Evolutionary conservation across 2,113 vertebrate species (phyloP).

Genomic region (Saccopteryx leptura): DNA sequence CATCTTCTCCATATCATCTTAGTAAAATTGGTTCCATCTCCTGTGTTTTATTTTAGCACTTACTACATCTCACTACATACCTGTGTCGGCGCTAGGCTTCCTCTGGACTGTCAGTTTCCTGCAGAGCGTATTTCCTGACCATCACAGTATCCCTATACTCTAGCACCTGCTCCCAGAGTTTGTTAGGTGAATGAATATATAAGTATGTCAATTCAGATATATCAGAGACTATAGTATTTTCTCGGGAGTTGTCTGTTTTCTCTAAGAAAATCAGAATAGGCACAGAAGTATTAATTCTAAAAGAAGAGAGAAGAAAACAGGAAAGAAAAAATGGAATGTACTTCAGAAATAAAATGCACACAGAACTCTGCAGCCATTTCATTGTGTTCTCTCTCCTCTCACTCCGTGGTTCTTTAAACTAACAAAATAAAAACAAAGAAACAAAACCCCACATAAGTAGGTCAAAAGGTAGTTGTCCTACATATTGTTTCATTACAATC

Average conservation of each 20-base stretch:
- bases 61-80: background rate
- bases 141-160: background rate
- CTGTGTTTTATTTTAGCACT: background rate
- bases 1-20: background rate
- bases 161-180: background rate
- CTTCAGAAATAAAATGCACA: slow-evolving; percentile 40
- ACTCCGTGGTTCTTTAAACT: background rate
- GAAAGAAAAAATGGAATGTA: background rate
- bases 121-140: background rate
- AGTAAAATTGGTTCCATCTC: background rate
- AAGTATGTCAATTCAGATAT: slow-evolving; percentile 27
- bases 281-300: background rate
- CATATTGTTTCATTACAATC: background rate
- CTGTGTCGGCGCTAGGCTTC: background rate
- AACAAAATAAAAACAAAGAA: background rate
- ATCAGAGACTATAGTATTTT: slow-evolving; percentile 13
- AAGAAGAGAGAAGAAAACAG: background rate
- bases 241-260: background rate
- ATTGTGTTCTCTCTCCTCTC: background rate
- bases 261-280: slow-evolving; percentile 59
- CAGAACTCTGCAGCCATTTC: background rate
- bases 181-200: slow-evolving; percentile 14
- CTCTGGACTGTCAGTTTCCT: background rate
- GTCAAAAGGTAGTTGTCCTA: background rate
- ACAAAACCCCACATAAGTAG: background rate